Evolutionary conservation across 2,888 invertebrate species (phyloP).

Genomic region (Masnerella sp.): DNA sequence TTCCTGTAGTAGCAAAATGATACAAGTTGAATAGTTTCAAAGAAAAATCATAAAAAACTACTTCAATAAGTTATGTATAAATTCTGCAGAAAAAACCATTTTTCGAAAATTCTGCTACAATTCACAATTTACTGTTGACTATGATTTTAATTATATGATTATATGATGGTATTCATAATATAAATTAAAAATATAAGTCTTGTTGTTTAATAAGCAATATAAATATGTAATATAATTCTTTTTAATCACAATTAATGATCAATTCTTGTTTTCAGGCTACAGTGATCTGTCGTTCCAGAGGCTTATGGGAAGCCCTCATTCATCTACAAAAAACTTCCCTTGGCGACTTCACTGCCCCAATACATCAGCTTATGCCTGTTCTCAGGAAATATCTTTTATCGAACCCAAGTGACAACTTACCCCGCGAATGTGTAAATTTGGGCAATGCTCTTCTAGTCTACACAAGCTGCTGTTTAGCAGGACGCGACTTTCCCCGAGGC

Average conservation of each 20-base stretch:
- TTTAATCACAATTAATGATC: neutral
- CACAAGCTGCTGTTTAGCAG: slow-evolving; percentile 91
- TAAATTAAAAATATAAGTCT: no score
- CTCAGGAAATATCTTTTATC: slow-evolving; percentile 77
- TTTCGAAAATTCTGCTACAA: no score
- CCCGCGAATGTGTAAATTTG: slow-evolving; percentile 78
- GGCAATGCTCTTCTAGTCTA: slow-evolving; percentile 92
- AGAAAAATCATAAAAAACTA: no score
- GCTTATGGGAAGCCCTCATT: slow-evolving; percentile 83
- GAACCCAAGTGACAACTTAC: slow-evolving; percentile 47
- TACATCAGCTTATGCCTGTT: slow-evolving; percentile 82
- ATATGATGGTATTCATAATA: no score
- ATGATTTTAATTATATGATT: no score
- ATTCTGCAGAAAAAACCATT: no score
- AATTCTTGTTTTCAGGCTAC: slow-evolving; percentile 78
- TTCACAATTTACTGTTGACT: no score
- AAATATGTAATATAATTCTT: no score
- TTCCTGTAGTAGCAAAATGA: neutral
- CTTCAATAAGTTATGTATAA: no score
- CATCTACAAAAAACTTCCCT: slow-evolving; percentile 85
- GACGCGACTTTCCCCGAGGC: slow-evolving; percentile 88
- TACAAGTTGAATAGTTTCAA: no score
- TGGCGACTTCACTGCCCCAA: slow-evolving; percentile 83
- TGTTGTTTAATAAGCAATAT: no score
- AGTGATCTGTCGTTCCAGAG: slow-evolving; percentile 81